These are phyloP conservation scores for Lucilia sericata DNA, from an alignment of 1,140 invertebrate species.

Conservation along the genomic window DNA sequence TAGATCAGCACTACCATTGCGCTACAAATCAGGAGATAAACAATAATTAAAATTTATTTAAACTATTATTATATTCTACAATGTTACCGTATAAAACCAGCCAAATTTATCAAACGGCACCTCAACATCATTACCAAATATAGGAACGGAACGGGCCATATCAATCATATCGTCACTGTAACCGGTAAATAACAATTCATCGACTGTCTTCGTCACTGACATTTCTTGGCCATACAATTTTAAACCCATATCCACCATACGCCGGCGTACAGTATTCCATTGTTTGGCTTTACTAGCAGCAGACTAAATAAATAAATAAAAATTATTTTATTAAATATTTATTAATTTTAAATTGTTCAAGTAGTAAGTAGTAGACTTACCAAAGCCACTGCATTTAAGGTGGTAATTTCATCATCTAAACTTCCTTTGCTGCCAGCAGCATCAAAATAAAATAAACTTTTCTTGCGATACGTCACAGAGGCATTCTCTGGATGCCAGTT, in stretches of 20 bases:
- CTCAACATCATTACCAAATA: slow-evolving; percentile 66
- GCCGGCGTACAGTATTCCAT: slow-evolving; percentile 71
- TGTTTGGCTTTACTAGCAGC: slow-evolving; percentile 74
- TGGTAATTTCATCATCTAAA: slow-evolving; percentile 80
- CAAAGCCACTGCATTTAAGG: slow-evolving; percentile 84
- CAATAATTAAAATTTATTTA: neutral
- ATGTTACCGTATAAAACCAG: slow-evolving; percentile 81
- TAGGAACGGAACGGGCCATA: slow-evolving; percentile 72
- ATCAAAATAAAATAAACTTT: slow-evolving; percentile 82
- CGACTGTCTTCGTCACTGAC: slow-evolving; percentile 74
- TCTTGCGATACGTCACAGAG: slow-evolving; percentile 84
- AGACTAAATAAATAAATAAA: slow-evolving; percentile 74
- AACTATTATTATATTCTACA: neutral
- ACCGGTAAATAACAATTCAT: slow-evolving; percentile 83
- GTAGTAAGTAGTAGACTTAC: slow-evolving; percentile 71
- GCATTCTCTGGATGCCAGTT: slow-evolving; percentile 78
- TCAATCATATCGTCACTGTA: slow-evolving; percentile 79
- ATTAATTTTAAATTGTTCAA: neutral
- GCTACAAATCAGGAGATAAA: slow-evolving; percentile 66
- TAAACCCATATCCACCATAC: slow-evolving; percentile 71
- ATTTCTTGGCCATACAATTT: slow-evolving; percentile 70
- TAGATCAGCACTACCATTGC: slow-evolving; percentile 78
- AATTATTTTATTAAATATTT: neutral
- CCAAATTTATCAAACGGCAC: slow-evolving; percentile 81
- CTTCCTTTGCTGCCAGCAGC: slow-evolving; percentile 78